These are phyloP conservation scores for Aspidiotus rigidus DNA, from an alignment of 2,888 invertebrate genomes.

Conservation along the genomic window DNA sequence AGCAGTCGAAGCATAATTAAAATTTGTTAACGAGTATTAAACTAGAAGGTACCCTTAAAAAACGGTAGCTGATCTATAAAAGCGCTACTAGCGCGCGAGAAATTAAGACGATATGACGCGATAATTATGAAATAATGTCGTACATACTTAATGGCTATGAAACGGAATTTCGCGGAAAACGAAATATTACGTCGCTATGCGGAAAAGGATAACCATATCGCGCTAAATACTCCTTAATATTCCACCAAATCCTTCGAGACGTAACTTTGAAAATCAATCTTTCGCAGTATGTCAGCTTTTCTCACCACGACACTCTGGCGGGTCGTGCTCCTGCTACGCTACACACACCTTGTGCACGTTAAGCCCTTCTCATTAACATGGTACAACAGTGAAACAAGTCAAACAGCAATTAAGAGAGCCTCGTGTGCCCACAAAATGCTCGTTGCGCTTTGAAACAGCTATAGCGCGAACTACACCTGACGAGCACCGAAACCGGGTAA, in stretches of 20 bases:
- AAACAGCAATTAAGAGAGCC: too few species aligned
- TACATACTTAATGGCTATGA: neutral
- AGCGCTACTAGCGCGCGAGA: neutral
- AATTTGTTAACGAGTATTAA: conserved; percentile 1
- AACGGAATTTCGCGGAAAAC: neutral
- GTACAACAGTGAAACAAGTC: too few species aligned
- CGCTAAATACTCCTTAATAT: neutral
- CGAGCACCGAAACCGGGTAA: too few species aligned
- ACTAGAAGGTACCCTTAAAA: neutral
- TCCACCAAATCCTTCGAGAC: too few species aligned
- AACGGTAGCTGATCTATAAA: neutral
- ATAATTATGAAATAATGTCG: conserved; percentile 4
- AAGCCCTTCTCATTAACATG: too few species aligned
- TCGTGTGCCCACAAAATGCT: too few species aligned
- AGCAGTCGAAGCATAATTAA: neutral
- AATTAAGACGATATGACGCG: neutral
- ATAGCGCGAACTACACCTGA: too few species aligned
- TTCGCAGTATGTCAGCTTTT: neutral
- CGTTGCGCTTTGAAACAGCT: too few species aligned
- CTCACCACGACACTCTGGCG: too few species aligned
- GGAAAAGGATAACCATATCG: neutral
- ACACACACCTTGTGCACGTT: too few species aligned
- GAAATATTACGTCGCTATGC: neutral
- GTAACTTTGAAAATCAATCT: neutral
- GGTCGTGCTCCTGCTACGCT: too few species aligned